A percentile compares a stretch with the other conserved stretches of the same genome.
Conservation (phyloP, 2,888 invertebrate species). For the Coecobrya sp. region DNA sequence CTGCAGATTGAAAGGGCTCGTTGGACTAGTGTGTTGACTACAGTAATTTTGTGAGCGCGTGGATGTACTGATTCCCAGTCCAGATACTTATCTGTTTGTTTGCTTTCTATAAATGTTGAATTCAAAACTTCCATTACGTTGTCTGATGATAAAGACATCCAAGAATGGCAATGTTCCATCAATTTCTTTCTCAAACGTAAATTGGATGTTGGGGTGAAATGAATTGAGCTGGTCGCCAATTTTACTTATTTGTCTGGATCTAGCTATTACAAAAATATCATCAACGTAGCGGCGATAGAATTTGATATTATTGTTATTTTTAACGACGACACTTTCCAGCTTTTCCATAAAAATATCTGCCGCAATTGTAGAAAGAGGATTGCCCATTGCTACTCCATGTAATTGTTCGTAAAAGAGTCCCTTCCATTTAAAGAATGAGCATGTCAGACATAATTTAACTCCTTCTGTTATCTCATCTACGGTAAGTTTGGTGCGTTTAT, state of each 20-base stretch:
- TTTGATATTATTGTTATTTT: constrained; percentile 3
- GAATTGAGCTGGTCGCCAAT: constrained; percentile 6
- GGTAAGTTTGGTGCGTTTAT: neutral
- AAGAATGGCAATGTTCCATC: too few species aligned
- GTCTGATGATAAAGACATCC: constrained; percentile 25
- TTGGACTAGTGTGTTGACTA: constrained; percentile 15
- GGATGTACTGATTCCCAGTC: constrained; percentile 41
- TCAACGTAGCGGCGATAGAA: constrained; percentile 69
- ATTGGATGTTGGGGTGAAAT: constrained; percentile 33
- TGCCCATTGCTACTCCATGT: constrained; percentile 49
- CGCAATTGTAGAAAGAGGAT: constrained; percentile 47
- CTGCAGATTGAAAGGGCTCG: constrained; percentile 15
- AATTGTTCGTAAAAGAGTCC: neutral
- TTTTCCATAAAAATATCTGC: constrained; percentile 53
- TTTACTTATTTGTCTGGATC: neutral
- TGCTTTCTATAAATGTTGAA: neutral
- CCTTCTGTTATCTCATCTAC: neutral
- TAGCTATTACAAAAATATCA: constrained; percentile 50
- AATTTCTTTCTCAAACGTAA: constrained; percentile 67
- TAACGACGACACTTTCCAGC: neutral
- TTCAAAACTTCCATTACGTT: neutral
- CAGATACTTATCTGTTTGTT: constrained; percentile 38
- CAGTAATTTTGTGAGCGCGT: constrained; percentile 13
- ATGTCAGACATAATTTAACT: neutral
- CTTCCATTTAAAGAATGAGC: neutral